Base-by-base conservation (phyloP, 2,888 invertebrate genomes). In the Electrophaes corylata region DNA sequence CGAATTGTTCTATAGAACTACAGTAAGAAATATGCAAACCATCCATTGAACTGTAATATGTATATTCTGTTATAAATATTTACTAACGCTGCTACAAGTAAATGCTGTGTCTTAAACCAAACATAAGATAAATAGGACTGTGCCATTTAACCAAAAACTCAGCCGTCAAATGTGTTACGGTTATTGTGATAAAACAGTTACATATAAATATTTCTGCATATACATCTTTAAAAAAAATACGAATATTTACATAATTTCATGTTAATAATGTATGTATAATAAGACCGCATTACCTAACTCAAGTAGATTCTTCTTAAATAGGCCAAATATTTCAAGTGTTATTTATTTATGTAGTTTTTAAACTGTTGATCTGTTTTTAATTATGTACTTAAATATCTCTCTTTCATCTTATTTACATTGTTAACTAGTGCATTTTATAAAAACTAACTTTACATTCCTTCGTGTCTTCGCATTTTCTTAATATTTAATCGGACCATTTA, bases 321-420 rank as follows among this genome's bases (percentile, higher is more conserved):
- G 65, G 67, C 67, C 65, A 74, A 71, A 74, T 70, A 65, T 66
- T 65, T 65, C 51, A 54, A 52, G 50, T 47, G 50, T 63, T 57
- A 46, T 66, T 65, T 46, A 48, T 66, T 65, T 48, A 48, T 33
- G 12, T 50, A 51, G 41, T 43, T 41, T 37, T 46, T 33, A 50
- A 55, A n/a, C 16, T 69, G 57, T 69, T 66, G 62, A 56, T 64
- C 37, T 67, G 40, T 49, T 54, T 40, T 44, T 31, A 48, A 44
- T 64, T 56, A 44, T 66, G 67, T 69, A 65, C 66, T 68, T 68
- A 66, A 69, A 60, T 50, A 19, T 55, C 48, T 55, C 35, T 60
- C 48, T 37, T 60, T 44, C 51, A 48, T 58, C 52, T 57, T 19
- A 20, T 59, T 31, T 51, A 44, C 14, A 33, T 23, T 48, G 20